Conservation (phyloP, 2,797 vertebrate species). For the Manis javanica region DNA sequence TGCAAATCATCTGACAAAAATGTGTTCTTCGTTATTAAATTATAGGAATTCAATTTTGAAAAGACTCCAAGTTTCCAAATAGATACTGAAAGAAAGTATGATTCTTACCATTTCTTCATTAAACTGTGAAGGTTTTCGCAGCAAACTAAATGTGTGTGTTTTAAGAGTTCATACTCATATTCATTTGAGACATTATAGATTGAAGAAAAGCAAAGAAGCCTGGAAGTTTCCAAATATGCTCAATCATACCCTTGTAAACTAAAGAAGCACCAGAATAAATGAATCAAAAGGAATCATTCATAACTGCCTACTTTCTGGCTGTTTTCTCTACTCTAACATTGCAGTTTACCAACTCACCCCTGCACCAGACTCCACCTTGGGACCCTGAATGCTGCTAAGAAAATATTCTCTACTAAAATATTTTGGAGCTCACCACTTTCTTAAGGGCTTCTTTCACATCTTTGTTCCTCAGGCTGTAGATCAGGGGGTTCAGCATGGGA, state of each 20-base stretch:
- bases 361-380: background rate
- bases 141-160: background rate
- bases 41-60: background rate
- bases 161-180: rapidly evolving
- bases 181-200: background rate
- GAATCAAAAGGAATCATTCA: background rate
- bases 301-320: rapidly evolving
- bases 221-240: background rate
- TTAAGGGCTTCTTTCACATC: slow-evolving; percentile 56
- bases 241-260: background rate
- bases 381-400: rapidly evolving
- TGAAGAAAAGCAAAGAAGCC: background rate
- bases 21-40: background rate
- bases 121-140: background rate
- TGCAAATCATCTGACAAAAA: background rate
- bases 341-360: rapidly evolving
- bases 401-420: background rate
- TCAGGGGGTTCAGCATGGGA: slow-evolving; percentile 57
- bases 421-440: background rate
- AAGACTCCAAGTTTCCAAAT: background rate
- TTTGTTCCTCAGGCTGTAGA: slow-evolving; percentile 69
- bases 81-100: rapidly evolving
- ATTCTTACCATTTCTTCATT: background rate
- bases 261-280: background rate
- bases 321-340: rapidly evolving